Conservation (phyloP, 2,888 invertebrate species). For the Poecilobothrus nobilitatus region DNA sequence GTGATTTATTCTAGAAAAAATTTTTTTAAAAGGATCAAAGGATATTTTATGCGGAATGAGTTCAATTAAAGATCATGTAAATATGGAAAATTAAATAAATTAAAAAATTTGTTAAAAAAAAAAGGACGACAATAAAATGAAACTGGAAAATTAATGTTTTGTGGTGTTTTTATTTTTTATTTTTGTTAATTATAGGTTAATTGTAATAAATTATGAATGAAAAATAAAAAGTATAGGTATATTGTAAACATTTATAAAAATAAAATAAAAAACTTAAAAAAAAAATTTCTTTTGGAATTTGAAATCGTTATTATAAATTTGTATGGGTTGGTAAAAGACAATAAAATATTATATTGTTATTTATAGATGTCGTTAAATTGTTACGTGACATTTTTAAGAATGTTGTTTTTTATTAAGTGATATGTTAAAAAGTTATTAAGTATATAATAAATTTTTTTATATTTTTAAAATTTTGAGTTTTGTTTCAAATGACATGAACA, state of each 20-base stretch:
- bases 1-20: background rate
- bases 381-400: too few relatives aligned
- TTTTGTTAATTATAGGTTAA: constrained; percentile 1
- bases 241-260: background rate
- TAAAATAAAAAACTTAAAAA: background rate
- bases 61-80: constrained; percentile 3
- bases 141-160: background rate
- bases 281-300: too few relatives aligned
- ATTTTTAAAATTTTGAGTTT: too few relatives aligned
- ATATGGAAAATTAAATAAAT: constrained; percentile 2
- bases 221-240: background rate
- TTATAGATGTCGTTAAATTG: too few relatives aligned
- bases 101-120: background rate
- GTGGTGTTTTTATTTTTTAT: background rate
- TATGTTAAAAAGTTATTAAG: too few relatives aligned
- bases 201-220: constrained; percentile 6
- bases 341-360: too few relatives aligned
- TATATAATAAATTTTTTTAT: too few relatives aligned
- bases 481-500: too few relatives aligned
- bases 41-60: background rate
- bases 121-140: background rate
- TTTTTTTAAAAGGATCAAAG: background rate
- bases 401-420: too few relatives aligned
- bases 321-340: too few relatives aligned
- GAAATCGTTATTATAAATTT: too few relatives aligned